Base-by-base conservation (phyloP, 2,888 invertebrate genomes). In the Druceiella hillmani region DNA sequence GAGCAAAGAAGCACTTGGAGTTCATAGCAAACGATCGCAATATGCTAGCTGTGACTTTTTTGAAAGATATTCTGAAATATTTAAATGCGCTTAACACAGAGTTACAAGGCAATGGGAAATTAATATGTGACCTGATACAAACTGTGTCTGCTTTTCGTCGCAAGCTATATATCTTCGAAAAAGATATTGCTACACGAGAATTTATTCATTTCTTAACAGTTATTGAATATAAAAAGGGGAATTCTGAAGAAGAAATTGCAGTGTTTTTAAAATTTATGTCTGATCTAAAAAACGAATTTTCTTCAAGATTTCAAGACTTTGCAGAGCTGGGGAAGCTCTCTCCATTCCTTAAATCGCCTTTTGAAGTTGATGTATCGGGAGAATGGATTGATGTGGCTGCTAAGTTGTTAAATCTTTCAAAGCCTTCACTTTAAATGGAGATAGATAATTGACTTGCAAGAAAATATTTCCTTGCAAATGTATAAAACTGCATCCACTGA, bases 351-450 rank as follows among this genome's bases (percentile, higher is more conserved):
- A n/a, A n/a, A n/a, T n/a, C 44, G 35, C 43, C 45, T 17, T 44
- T 41, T 52, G 51, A 53, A 51, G 46, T 52, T 52, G 48, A 43
- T 47, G 44, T 45, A 52, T 47, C n/a, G n/a, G n/a, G n/a, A n/a
- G n/a, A n/a, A n/a, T n/a, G n/a, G n/a, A n/a, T n/a, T n/a, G 49
- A 47, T 46, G 43, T 47, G 46, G 50, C 51, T 49, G 51, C 47
- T 24, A 52, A 51, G 47, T 48, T 53, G 40, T 53, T 48, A 30
- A 47, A 44, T 45, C 46, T 50, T 30, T 38, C 46, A 46, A 50
- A 48, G 42, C 41, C 44, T 16, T 45, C 33, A 46, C 47, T 47
- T 43, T 44, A 49, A 48, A 48, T 48, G 47, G 43, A 51, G 32
- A n/a, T n/a, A n/a, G n/a, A 41, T 43, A 32, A 40, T 32, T 10